phyloP scores from a whole-genome alignment of 2,113 vertebrate genomes.

The Genyomyrus donnyi region DNA sequence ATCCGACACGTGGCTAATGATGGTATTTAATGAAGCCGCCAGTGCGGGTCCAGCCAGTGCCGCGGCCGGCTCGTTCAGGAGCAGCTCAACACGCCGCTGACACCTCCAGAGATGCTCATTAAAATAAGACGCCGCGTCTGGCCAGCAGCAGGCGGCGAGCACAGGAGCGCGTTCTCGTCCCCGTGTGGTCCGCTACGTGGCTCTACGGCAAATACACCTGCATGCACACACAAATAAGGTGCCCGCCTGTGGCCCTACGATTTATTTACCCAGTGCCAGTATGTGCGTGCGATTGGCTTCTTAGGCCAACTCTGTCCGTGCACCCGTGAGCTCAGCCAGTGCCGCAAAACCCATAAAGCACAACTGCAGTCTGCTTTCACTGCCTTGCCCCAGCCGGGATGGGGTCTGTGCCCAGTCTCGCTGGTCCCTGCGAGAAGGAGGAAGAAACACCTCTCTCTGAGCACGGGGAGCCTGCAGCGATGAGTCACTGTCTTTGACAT shows the following conservation, averaged over 20 bases:
- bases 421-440: background rate
- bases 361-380: background rate
- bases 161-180: background rate
- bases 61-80: conserved; percentile 58
- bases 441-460: background rate
- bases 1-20: conserved; percentile 52
- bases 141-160: conserved; percentile 25
- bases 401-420: background rate
- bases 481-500: conserved; percentile 1
- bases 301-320: background rate
- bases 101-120: conserved; percentile 64
- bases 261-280: background rate
- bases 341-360: background rate
- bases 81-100: conserved; percentile 63
- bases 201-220: background rate
- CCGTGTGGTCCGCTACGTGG: background rate
- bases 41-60: conserved; percentile 41
- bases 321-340: background rate
- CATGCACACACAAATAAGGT: conserved; percentile 24
- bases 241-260: background rate
- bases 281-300: background rate
- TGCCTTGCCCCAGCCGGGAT: background rate
- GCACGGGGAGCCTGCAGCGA: background rate
- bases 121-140: conserved; percentile 48
- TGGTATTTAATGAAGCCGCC: conserved; percentile 51